phyloP scores from a whole-genome alignment of 1,140 invertebrate genomes.

The Drosophila sp. region DNA sequence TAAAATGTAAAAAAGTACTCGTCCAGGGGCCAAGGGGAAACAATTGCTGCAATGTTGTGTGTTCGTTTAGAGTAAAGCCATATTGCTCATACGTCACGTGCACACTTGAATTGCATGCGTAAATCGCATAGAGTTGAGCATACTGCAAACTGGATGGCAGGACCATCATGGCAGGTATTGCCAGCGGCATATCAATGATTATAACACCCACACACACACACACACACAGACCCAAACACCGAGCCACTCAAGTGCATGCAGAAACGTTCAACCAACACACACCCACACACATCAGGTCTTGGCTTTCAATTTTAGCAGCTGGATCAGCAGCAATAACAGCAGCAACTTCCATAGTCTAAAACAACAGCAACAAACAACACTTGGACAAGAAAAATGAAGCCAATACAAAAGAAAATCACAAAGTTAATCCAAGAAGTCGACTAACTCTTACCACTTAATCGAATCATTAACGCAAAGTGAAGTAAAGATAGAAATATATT shows the following conservation, averaged over 20 bases:
- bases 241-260: conserved; percentile 33
- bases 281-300: conserved; percentile 22
- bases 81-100: conserved; percentile 73
- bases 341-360: conserved; percentile 18
- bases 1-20: conserved; percentile 22
- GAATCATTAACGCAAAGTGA: no score
- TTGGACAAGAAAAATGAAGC: conserved; percentile 55
- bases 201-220: conserved; percentile 30
- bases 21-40: not conserved
- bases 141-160: conserved; percentile 12
- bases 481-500: no score
- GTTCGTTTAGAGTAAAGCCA: conserved; percentile 18
- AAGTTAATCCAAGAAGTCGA: not conserved
- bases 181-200: conserved; percentile 64
- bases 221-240: conserved; percentile 17
- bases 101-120: conserved; percentile 30
- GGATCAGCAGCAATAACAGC: conserved; percentile 16
- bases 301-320: conserved; percentile 53
- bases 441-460: not conserved
- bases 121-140: conserved; percentile 16
- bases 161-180: conserved; percentile 14
- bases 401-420: conserved; percentile 40
- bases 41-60: conserved; percentile 5
- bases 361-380: conserved; percentile 37
- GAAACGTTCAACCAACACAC: conserved; percentile 39